Evolutionary conservation across 2,888 invertebrate genomes (phyloP).

Genomic region (Ditula angustiorana): DNA sequence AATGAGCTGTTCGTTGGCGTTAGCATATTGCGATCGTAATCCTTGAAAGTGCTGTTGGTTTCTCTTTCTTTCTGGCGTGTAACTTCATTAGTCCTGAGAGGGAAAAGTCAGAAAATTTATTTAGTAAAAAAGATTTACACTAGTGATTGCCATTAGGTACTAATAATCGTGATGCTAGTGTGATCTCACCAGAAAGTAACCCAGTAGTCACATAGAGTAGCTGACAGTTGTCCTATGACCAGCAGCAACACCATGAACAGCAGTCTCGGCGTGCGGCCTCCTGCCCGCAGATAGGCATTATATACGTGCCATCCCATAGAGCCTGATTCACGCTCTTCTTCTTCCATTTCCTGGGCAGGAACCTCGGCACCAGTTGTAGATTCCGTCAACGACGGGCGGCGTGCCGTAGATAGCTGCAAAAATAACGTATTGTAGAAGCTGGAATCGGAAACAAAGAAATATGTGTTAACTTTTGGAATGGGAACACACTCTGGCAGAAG

Average conservation of each 20-base stretch:
- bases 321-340: conserved; percentile 87
- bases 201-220: conserved; percentile 91
- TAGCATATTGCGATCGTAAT: conserved; percentile 59
- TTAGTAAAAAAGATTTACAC: no score
- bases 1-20: conserved; percentile 65
- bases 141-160: no score
- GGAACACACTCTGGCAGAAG: conserved; percentile 72
- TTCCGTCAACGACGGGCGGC: conserved; percentile 77
- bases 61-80: conserved; percentile 73
- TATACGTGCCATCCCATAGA: conserved; percentile 88
- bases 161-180: no score
- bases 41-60: conserved; percentile 65
- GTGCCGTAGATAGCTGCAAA: conserved; percentile 74
- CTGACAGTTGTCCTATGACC: conserved; percentile 87
- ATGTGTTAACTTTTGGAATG: not conserved
- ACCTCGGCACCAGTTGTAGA: conserved; percentile 72
- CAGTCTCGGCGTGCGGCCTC: conserved; percentile 84
- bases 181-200: conserved; percentile 88
- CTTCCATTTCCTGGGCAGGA: conserved; percentile 84
- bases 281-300: conserved; percentile 86
- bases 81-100: conserved; percentile 78
- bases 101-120: conserved; percentile 12
- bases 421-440: no score
- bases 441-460: no score
- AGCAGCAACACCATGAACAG: conserved; percentile 83